phyloP scores from a whole-genome alignment of 2,797 vertebrate genomes.

The Betta splendens region DNA sequence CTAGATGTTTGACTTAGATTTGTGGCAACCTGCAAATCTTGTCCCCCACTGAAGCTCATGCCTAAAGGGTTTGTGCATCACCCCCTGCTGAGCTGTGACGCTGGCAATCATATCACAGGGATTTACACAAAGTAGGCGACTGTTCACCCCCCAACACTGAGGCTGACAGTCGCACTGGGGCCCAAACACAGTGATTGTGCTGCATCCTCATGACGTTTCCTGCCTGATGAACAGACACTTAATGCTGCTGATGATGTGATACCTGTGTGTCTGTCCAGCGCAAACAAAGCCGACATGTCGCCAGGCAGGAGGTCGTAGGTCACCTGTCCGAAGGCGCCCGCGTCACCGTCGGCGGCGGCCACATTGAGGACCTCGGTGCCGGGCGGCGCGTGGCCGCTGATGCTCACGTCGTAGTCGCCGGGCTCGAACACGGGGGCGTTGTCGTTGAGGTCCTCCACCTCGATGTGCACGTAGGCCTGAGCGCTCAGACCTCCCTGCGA shows the following conservation, averaged over 20 bases:
- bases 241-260: not conserved
- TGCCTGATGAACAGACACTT: no score
- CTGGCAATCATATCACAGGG: slow-evolving; percentile 58
- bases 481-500: slow-evolving; percentile 89
- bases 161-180: slow-evolving; percentile 23
- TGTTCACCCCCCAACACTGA: slow-evolving; percentile 49
- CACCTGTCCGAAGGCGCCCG: slow-evolving; percentile 83
- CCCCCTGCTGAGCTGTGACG: slow-evolving; percentile 65
- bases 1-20: not conserved
- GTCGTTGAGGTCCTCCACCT: slow-evolving; percentile 92
- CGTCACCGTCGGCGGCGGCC: slow-evolving; percentile 88
- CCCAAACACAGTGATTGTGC: slow-evolving; percentile 20
- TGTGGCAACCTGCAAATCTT: not conserved
- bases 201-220: no score
- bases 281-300: slow-evolving; percentile 84
- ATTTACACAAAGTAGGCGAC: slow-evolving; percentile 54
- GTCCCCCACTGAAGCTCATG: slow-evolving; percentile 16
- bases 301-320: slow-evolving; percentile 85
- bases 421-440: slow-evolving; percentile 89
- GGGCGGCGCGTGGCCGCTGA: slow-evolving; percentile 85
- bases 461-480: slow-evolving; percentile 90
- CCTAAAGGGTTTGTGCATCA: slow-evolving; percentile 40
- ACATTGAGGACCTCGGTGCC: slow-evolving; percentile 88
- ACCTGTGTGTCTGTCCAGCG: slow-evolving; percentile 89
- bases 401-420: slow-evolving; percentile 81